Base-by-base conservation (phyloP, 2,888 invertebrate species). In the Chrysomela aeneicollis region DNA sequence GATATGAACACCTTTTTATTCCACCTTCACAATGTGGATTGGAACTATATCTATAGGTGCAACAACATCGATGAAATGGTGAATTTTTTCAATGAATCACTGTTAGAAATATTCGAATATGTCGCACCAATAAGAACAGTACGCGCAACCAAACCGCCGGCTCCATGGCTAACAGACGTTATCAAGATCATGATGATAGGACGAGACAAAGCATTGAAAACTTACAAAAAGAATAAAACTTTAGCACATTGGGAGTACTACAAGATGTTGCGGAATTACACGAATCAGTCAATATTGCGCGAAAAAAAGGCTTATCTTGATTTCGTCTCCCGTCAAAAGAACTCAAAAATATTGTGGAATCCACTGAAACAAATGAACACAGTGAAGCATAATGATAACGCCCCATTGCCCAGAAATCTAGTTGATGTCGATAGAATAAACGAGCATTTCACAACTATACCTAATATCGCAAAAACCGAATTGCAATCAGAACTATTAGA, bases 211-310 rank as follows among this genome's bases (percentile, higher is more conserved):
- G n/a, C n/a, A n/a, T n/a, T n/a, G n/a, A n/a, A n/a, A n/a, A n/a
- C n/a, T n/a, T n/a, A n/a, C n/a, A n/a, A n/a, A n/a, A n/a, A n/a
- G n/a, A n/a, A n/a, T n/a, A n/a, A n/a, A n/a, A n/a, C n/a, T 26
- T 26, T 8, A 26, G 26, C 26, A 5, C 26, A 8, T 5, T 49
- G 19, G 49, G 49, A 49, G 8, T 49, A 49, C 26, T 49, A 49
- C 18, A 49, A 49, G 4, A 19, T 49, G 49, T 19, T 2, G 18
- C 18, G 19, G 5, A 49, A 49, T 49, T 49, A 49, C 15, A 47
- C 47, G 47, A 47, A 47, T 47, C 47, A 47, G 15, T 47, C 47
- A 47, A 47, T 47, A 47, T 47, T 47, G 10, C n/a, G 47, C 47
- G 47, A 47, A n/a, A 47, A 47, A 47, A 47, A n/a, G 10, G 15